These are phyloP conservation scores for Nephila pilipes DNA, from an alignment of 1,140 invertebrate species.

Conservation along the genomic window DNA sequence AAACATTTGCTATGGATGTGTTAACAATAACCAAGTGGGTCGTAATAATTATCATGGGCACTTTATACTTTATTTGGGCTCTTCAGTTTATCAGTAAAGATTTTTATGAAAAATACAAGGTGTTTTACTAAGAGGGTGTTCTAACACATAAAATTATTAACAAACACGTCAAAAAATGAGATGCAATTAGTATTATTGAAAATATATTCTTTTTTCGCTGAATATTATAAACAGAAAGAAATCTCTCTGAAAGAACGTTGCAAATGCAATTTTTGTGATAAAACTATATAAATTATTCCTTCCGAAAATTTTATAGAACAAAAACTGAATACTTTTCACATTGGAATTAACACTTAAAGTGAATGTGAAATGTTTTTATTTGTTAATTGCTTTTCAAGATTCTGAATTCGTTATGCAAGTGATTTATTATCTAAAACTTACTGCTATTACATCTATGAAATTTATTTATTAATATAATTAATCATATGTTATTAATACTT, in stretches of 20 bases:
- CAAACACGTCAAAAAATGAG: too few species aligned
- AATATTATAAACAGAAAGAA: too few species aligned
- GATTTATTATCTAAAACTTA: neutral
- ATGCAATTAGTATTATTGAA: too few species aligned
- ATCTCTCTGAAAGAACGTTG: too few species aligned
- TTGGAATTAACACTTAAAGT: neutral
- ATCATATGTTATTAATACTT: neutral
- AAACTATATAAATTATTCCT: too few species aligned
- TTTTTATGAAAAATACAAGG: conserved; percentile 73
- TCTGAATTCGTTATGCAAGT: neutral
- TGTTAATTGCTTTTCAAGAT: neutral
- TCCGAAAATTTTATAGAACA: neutral
- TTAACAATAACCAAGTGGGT: conserved; percentile 66
- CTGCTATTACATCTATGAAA: neutral
- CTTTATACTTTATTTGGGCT: conserved; percentile 63
- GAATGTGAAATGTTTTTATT: neutral
- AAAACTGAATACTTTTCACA: neutral
- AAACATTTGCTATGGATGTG: conserved; percentile 47
- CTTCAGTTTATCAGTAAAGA: conserved; percentile 74
- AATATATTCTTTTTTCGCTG: too few species aligned
- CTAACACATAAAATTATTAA: neutral
- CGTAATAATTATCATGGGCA: conserved; percentile 65
- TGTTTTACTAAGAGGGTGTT: conserved; percentile 42
- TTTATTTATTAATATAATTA: neutral
- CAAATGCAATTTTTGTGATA: too few species aligned